Evolutionary conservation across 2,888 invertebrate genomes (phyloP).

Genomic region (Zaprionus obscuricornis): DNA sequence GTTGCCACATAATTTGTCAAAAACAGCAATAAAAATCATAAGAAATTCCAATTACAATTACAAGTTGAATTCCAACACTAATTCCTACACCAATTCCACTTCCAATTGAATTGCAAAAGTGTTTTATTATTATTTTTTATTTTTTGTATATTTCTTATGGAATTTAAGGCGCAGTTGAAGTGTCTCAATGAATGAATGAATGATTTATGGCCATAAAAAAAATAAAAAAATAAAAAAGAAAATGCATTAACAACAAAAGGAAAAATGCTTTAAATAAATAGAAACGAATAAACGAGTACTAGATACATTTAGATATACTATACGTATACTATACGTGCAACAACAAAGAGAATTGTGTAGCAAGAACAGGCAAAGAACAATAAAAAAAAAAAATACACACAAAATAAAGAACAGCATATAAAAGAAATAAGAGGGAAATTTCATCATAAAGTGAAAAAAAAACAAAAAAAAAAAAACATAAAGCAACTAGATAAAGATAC

Average conservation of each 20-base stretch:
- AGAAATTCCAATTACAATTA: no score
- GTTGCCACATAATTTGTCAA: no score
- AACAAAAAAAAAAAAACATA: neutral
- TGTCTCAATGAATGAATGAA: constrained; percentile 27
- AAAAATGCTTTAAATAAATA: constrained; percentile 35
- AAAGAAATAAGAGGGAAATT: constrained; percentile 11
- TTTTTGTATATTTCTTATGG: no score
- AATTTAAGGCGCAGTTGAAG: constrained; percentile 28
- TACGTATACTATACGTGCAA: no score
- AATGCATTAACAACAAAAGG: constrained; percentile 49
- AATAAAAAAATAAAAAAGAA: constrained; percentile 9
- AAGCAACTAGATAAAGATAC: neutral
- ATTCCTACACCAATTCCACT: no score
- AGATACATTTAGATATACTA: no score
- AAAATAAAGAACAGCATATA: constrained; percentile 11
- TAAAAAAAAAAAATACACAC: neutral
- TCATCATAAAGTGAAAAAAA: constrained; percentile 19
- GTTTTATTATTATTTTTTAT: no score
- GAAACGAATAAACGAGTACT: neutral
- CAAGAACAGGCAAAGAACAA: neutral
- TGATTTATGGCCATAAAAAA: constrained; percentile 29
- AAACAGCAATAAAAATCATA: no score
- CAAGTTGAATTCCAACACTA: no score
- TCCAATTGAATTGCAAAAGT: constrained; percentile 1
- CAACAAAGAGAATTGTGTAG: constrained; percentile 26